Evolutionary conservation across 2,113 vertebrate genomes (phyloP).

Genomic region (Nestor notabilis): DNA sequence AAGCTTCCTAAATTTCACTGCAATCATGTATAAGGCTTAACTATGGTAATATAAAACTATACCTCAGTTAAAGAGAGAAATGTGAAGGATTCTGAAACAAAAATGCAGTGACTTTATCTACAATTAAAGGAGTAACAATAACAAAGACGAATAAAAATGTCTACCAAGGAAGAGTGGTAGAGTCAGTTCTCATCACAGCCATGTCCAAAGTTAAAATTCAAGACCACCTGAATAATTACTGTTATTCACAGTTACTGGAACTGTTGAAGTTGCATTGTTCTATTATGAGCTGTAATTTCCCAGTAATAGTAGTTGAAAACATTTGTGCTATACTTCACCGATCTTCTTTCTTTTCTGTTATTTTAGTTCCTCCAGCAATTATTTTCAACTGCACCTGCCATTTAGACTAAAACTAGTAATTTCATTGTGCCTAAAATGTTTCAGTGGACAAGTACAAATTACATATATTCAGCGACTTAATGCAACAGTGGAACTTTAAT

Average conservation of each 20-base stretch:
- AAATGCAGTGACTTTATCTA: neutral
- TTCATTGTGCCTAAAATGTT: slow-evolving; percentile 83
- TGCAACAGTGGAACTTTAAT: slow-evolving; percentile 90
- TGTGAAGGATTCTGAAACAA: neutral
- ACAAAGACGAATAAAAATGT: neutral
- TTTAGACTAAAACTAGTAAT: slow-evolving; percentile 76
- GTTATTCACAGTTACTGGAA: neutral
- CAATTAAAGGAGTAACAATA: neutral
- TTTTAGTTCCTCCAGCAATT: slow-evolving; percentile 65
- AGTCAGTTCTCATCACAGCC: neutral
- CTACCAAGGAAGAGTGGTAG: neutral
- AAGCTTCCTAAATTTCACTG: neutral
- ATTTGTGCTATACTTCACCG: slow-evolving; percentile 4
- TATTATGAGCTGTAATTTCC: slow-evolving; percentile 49
- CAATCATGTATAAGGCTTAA: neutral
- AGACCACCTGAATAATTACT: neutral
- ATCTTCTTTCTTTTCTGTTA: slow-evolving; percentile 43
- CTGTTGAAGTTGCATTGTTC: slow-evolving; percentile 3
- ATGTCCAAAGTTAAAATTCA: neutral
- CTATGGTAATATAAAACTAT: neutral
- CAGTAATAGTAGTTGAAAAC: slow-evolving; percentile 36
- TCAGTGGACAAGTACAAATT: slow-evolving; percentile 92
- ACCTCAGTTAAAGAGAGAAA: neutral
- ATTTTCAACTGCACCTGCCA: slow-evolving; percentile 62
- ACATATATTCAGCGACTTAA: slow-evolving; percentile 82